Evolutionary conservation across 2,888 invertebrate genomes (phyloP).

Genomic region (Dryobota labecula): DNA sequence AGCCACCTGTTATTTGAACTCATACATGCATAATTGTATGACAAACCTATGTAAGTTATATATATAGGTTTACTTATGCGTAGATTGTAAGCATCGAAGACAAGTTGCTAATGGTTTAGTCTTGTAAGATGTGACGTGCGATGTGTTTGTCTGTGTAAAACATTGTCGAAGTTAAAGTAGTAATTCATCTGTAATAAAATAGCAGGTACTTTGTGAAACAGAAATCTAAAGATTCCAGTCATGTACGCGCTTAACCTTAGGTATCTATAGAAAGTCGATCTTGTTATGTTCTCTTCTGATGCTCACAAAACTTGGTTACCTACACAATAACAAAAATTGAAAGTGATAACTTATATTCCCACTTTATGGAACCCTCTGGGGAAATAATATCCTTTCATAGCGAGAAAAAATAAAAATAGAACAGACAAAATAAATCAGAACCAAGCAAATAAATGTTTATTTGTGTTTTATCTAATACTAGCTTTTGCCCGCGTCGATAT

Average conservation of each 20-base stretch:
- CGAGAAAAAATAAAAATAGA: constrained; percentile 12
- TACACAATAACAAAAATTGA: constrained; percentile 12
- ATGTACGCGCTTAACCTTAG: background rate
- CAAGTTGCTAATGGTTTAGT: constrained; percentile 33
- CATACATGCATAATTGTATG: constrained; percentile 49
- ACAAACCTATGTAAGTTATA: constrained; percentile 38
- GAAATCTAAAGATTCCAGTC: background rate
- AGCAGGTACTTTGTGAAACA: background rate
- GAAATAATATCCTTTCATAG: constrained; percentile 11
- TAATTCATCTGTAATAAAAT: constrained; percentile 8
- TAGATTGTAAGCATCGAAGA: background rate
- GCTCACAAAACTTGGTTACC: too few relatives aligned
- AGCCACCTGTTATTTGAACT: constrained; percentile 61
- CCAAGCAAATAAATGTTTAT: constrained; percentile 1
- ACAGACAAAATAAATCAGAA: constrained; percentile 4
- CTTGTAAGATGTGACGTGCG: constrained; percentile 27
- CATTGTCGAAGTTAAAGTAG: background rate
- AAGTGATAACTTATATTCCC: background rate
- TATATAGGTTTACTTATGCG: background rate
- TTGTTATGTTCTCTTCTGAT: constrained; percentile 3
- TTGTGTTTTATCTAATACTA: background rate
- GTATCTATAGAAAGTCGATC: background rate
- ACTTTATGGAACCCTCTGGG: background rate
- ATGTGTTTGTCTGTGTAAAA: background rate
- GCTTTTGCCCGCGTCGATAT: too few relatives aligned